Evolutionary conservation across 1,140 invertebrate genomes (phyloP), one percentile per base, ranked within the genome.

Genomic region (Musca vetustissima): DNA sequence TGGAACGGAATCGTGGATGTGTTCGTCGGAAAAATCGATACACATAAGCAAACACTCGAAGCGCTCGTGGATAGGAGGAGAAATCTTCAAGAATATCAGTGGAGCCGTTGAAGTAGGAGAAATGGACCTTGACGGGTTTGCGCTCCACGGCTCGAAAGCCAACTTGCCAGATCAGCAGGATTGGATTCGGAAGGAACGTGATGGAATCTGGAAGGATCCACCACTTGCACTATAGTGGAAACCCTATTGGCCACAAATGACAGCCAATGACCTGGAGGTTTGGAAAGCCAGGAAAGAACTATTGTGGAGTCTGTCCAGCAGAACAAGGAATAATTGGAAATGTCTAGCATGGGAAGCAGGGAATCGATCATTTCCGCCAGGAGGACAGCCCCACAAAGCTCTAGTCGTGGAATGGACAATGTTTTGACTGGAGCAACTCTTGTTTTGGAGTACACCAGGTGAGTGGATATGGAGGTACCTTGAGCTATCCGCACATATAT

Each of bases 301-400:
- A 84, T 77, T 0, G 78, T 83, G 1, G 83, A 83, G 69, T 85
- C 81, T 0, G 75, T 78, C 80, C 82, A 84, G 69, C 79, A 83
- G 55, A 72, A 73, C 7, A 77, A 69, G 7, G 76, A 57, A 1
- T 52, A 43, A 36, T 83, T 72, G 8, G 70, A 57, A 24, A 78
- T 59, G 21, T 72, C 64, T 21, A 83, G 72, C 7, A 72, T 66
- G 7, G 64, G 43, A 48, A 70, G 17, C 1, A 78, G 64, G 24
- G 68, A 71, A 1, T 22, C 15, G 1, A 79, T n/a, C 2, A 76
- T 14, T 61, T 74, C 55, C 1, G 73, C 61, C 21, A 83, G 55
- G 4, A 83, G 57, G 0, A 74, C 61, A 1, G 80, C 79, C 22
- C 73, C 79, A 67, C 75, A 81, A 2, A 83, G 66, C 65, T 83